Evolutionary conservation across 2,797 vertebrate genomes (phyloP), one percentile per base, ranked within the genome.

Genomic region (Hydrolagus colliei): DNA sequence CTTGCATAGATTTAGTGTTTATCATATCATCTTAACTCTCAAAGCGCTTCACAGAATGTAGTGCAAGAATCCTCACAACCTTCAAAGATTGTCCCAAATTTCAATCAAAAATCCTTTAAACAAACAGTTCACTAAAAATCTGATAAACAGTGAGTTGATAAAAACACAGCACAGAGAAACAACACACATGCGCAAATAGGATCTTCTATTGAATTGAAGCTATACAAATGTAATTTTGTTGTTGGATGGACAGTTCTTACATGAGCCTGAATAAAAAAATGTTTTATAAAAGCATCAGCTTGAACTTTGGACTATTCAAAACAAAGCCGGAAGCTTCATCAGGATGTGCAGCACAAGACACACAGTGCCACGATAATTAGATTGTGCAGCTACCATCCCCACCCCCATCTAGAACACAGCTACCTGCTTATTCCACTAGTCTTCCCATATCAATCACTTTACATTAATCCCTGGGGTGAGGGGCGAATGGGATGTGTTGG

Each of bases 131-230:
- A 52, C 41, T 52, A 52, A 52, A 27, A 52, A 52, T 52, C 41
- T 52, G 41, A 52, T 52, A 52, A 3, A 52, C 41, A 52, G 41
- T 52, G 41, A 6, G 41, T 52, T 6, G 6, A 52, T 3, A 52
- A 52, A 52, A 52, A 52, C 41, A 6, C 41, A 52, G 41, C 41
- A 52, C 6, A 52, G 41, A 52, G 6, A 52, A 52, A 52, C 2
- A 52, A 52, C 27, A 27, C 27, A 27, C 27, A 27, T 1, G 27
- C 27, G 4, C 73, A 76, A 16, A 59, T 76, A 20, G 41, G 9
- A 76, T 76, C 41, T 41, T 41, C 74, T 76, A 52, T 76, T 76
- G 41, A 76, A 76, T 1, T 76, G 74, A 59, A 76, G 74, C 7
- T 14, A 75, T 52, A 3, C 41, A 52, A 52, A 52, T 52, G 41